Evolutionary conservation across 2,888 invertebrate genomes (phyloP), one percentile per base, ranked within the genome.

Genomic region (Teleiodes luculella): DNA sequence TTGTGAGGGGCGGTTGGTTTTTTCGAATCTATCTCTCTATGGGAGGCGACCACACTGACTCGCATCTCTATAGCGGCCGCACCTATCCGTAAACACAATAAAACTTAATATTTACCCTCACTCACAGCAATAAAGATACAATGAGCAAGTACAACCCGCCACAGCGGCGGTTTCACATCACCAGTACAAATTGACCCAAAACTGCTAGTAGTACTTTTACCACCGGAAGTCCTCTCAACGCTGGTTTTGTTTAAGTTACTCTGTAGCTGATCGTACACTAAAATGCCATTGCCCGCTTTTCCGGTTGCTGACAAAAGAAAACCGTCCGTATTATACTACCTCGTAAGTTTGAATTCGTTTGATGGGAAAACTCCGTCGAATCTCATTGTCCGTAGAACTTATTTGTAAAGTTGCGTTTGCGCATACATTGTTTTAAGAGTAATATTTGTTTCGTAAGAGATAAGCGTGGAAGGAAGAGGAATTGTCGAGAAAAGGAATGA

Each of bases 1-100:
- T 65, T 70, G 24, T 4, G 66, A 78, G 76, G 78, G 77, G 76
- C 75, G 76, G 76, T 76, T 72, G 74, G 68, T 50, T 82, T 80
- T 83, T 83, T 76, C 64, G 63, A 56, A 61, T 62, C 66, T 64
- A 70, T 68, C 72, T 63, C 85, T 66, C 79, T 70, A 68, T 80
- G 84, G 85, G 83, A 79, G 86, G 86, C 82, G 86, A 86, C 86
- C 87, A 86, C 86, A 86, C 84, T 70, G 73, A 68, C 72, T 59
- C 53, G 70, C 71, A 58, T 50, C 64, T 76, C 75, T 75, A 76
- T 75, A 57, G 62, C 72, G 67, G 72, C 78, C 78, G 76, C 73
- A 72, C 76, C 83, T 80, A 80, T 83, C 74, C 75, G 81, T 83
- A 86, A 87, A 88, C 80, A 87, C 77, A 86, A 88, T 87, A 86